Conservation (phyloP, 2,113 vertebrate species). For the Beaufortia kweichowensis region DNA sequence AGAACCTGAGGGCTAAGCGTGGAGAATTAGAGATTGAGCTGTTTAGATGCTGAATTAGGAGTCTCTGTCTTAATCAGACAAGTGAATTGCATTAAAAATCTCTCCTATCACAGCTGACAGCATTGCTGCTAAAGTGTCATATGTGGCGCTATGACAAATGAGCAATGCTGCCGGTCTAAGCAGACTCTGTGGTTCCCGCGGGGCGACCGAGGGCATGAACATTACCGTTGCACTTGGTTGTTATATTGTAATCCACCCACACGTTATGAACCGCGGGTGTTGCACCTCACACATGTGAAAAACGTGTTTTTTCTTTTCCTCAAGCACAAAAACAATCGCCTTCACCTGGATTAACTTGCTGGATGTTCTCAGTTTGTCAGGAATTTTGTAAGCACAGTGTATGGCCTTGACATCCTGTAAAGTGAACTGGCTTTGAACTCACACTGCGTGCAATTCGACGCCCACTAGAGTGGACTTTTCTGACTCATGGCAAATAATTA, state of each 20-base stretch:
- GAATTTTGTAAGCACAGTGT: conserved; percentile 14
- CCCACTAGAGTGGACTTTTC: background rate
- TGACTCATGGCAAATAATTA: background rate
- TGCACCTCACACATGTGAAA: background rate
- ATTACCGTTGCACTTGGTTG: background rate
- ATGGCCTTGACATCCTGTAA: conserved; percentile 25
- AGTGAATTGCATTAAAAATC: conserved; percentile 42
- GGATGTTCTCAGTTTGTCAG: background rate
- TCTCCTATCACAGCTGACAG: conserved; percentile 30
- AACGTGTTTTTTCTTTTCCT: conserved; percentile 7
- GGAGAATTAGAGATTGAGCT: conserved; percentile 51
- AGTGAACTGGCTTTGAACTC: conserved; percentile 45
- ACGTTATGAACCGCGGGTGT: background rate
- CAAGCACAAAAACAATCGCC: conserved; percentile 30
- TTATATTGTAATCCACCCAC: background rate
- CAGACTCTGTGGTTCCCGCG: conserved; percentile 24
- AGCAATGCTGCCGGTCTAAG: conserved; percentile 44
- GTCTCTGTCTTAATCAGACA: conserved; percentile 57
- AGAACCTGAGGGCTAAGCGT: conserved; percentile 31
- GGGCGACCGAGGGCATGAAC: background rate
- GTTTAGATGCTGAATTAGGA: conserved; percentile 57
- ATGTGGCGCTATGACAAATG: conserved; percentile 49
- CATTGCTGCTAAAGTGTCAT: conserved; percentile 32
- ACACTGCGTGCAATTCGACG: background rate
- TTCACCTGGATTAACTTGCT: conserved; percentile 11